A percentile compares a stretch with the other conserved stretches of the same genome.
Conservation (phyloP, 2,113 vertebrate genomes). For the Podarcis raffonei region DNA sequence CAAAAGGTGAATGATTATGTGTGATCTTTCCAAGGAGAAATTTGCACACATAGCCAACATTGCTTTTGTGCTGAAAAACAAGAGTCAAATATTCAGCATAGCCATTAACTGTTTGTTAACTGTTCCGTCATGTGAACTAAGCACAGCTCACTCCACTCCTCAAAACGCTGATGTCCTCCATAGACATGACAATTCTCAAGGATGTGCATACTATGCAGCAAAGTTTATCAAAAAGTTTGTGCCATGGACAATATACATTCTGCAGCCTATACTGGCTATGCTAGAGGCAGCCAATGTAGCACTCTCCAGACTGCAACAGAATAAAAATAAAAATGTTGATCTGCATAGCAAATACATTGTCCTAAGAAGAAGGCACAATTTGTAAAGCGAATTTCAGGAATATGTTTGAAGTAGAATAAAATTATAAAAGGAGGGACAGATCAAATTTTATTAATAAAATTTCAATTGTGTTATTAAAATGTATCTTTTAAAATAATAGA, state of each 20-base stretch:
- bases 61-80: not conserved
- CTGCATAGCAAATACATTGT: conserved; percentile 49
- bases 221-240: not conserved
- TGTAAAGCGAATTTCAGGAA: conserved; percentile 56
- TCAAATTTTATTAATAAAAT: not conserved
- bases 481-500: not conserved
- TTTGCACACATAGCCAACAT: not conserved
- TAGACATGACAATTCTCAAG: not conserved
- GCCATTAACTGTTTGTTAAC: not conserved
- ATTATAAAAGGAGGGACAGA: not conserved
- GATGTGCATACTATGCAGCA: not conserved
- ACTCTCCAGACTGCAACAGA: conserved; percentile 24
- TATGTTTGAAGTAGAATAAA: conserved; percentile 55
- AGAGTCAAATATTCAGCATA: not conserved
- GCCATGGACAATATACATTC: too few relatives aligned
- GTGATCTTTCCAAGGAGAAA: not conserved
- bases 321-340: conserved; percentile 57
- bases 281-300: too few relatives aligned
- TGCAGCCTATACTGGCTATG: too few relatives aligned
- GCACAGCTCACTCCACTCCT: too few relatives aligned
- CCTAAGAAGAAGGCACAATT: conserved; percentile 21
- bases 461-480: not conserved
- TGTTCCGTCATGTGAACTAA: not conserved
- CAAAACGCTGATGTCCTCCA: not conserved
- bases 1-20: not conserved